These are phyloP conservation scores for Apodemia duryi DNA, from an alignment of 2,888 invertebrate species.

Conservation along the genomic window DNA sequence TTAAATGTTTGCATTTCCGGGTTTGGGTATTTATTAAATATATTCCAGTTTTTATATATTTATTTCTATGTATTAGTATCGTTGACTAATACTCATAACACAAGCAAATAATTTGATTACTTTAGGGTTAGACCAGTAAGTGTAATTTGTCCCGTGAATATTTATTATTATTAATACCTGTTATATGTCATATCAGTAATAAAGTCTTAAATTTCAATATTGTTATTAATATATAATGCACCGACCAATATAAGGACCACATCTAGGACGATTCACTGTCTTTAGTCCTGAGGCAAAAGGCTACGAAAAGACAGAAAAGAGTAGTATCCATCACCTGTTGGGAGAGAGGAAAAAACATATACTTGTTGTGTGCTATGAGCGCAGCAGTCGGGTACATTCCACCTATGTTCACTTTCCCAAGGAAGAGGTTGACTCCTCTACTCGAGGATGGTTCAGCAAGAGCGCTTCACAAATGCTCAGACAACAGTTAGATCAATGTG, in stretches of 20 bases:
- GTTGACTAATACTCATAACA: no score
- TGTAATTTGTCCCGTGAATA: no score
- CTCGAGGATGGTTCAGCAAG: constrained; percentile 52
- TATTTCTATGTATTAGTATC: no score
- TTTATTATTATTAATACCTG: no score
- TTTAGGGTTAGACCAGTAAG: no score
- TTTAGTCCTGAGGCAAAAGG: constrained; percentile 32
- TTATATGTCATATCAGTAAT: no score
- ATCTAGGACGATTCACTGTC: background rate
- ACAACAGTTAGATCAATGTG: constrained; percentile 40
- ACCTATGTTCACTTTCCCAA: constrained; percentile 62
- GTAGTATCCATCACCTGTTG: constrained; percentile 52
- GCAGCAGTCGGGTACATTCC: constrained; percentile 49
- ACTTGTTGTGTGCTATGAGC: constrained; percentile 53
- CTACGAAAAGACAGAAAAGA: constrained; percentile 45
- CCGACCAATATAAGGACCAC: constrained; percentile 15
- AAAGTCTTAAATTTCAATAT: no score
- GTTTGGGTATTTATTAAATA: no score
- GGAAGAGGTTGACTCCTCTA: constrained; percentile 48
- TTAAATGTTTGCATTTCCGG: no score
- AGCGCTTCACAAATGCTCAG: constrained; percentile 40
- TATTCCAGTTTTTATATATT: no score
- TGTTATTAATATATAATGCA: no score
- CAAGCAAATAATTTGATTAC: no score
- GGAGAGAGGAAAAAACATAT: constrained; percentile 51